Base-by-base conservation (phyloP, 2,888 invertebrate genomes). In the Silvanus unidentatus region DNA sequence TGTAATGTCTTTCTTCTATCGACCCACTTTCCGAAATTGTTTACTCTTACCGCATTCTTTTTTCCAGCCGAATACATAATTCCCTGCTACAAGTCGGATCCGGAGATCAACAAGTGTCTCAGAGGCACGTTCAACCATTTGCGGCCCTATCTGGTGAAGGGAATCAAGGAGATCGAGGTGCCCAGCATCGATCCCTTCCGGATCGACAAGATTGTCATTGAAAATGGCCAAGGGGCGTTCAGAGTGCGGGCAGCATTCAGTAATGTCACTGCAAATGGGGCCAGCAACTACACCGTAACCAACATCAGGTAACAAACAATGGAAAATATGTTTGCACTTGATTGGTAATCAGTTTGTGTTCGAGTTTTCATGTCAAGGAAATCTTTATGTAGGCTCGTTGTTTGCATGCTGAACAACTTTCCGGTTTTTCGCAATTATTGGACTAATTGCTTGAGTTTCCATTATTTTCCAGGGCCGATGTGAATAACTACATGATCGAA, bases 171-270 rank as follows among this genome's bases (percentile, higher is more conserved):
- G 54, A 72, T 88, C 40, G 78, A 81, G 11, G 79, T 88, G 2
- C 87, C 86, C 0, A 78, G 86, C 1, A 82, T 88, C 54, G 88
- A 88, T 59, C 88, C 88, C 0, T 70, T 88, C 53, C 70, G 73
- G 45, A 83, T 88, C 44, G 82, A 83, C 37, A 77, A 80, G 46
- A 74, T 89, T 52, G 77, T 82, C 37, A 88, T 88, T 80, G 85
- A 86, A 65, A 88, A 89, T 65, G 82, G 84, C 0, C 82, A 84
- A 8, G 88, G 88, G 0, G 80, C 87, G 0, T 84, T 88, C 11
- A 75, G 84, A 47, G 81, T 88, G 11, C 78, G 82, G 8, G 87
- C 87, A 0, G 72, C 81, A 0, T 88, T 88, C 70, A 79, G 74
- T 44, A 86, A 88, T 62, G 84, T 88, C 57, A 84, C 86, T 0